phyloP scores from a whole-genome alignment of 2,888 invertebrate genomes.

The Standfussiana lucernea region DNA sequence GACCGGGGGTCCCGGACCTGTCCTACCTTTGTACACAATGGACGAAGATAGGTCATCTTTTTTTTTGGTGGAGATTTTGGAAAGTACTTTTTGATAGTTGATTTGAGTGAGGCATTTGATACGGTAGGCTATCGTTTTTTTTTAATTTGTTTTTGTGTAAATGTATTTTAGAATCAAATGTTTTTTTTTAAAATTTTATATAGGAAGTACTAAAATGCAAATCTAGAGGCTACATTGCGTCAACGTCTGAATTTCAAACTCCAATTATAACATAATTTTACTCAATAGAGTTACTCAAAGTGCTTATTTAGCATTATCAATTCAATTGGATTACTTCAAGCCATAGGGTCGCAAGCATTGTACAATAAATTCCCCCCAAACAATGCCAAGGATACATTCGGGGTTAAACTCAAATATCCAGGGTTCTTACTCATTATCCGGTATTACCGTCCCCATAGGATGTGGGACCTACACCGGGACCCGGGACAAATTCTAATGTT shows the following conservation, averaged over 20 bases:
- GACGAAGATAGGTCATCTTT: conserved; percentile 6
- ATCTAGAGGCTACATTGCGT: background rate
- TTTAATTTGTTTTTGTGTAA: no score
- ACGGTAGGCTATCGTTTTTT: background rate
- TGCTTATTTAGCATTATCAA: conserved; percentile 7
- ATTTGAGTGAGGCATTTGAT: conserved; percentile 37
- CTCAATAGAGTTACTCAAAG: background rate
- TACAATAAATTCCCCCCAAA: conserved; percentile 47
- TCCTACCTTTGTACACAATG: conserved; percentile 60
- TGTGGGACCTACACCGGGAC: conserved; percentile 31
- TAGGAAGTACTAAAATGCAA: background rate
- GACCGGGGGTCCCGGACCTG: conserved; percentile 30
- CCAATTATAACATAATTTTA: background rate
- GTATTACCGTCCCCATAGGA: conserved; percentile 42
- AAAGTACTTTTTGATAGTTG: background rate
- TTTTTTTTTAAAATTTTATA: no score
- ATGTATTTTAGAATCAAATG: no score
- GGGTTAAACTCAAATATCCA: conserved; percentile 43
- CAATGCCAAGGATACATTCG: conserved; percentile 41
- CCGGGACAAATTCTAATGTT: conserved; percentile 49
- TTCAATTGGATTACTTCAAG: conserved; percentile 36
- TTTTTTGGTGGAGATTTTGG: background rate
- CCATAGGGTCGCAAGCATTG: conserved; percentile 3
- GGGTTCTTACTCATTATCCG: conserved; percentile 51
- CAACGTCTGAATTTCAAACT: conserved; percentile 4